Evolutionary conservation across 2,797 vertebrate genomes (phyloP), one percentile per base, ranked within the genome.

Genomic region (Sternarchorhynchus goeldii): DNA sequence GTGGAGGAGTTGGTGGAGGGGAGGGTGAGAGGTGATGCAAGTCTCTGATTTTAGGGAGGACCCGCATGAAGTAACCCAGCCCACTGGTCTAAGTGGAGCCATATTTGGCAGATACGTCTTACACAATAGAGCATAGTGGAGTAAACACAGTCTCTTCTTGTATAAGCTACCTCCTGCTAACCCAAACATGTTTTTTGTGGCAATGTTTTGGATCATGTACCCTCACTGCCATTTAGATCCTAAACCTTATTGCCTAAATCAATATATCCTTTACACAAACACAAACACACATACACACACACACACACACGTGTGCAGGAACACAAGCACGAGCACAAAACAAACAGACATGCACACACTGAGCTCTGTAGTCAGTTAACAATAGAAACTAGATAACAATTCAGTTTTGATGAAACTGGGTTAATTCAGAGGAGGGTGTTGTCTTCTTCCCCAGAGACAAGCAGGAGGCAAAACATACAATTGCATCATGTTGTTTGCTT

Each of bases 181-280:
- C 60, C 71, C 75, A 75, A 80, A 80, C 72, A 80, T 69, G 72
- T 80, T 80, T 80, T 63, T 50, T 75, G 20, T 3, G 0, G 71
- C 75, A 58, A 80, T 56, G 63, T 69, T 79, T 79, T 79, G 39
- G 74, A 56, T 74, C 63, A 21, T 1, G 0, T 41, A 45, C 36
- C 72, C 62, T 80, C 68, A 59, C 66, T 67, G 36, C 0, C 50
- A 39, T 20, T 73, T 79, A 36, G 25, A 75, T 75, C 21, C 50
- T 63, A 12, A 10, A 50, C 10, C 2, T 50, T 50, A 1, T 50
- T 50, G 45, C 14, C 45, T 36, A 36, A 7, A 36, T 36, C 34
- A 25, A 4, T 14, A 50, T 50, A 2, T 50, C 45, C 45, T 50
- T 8, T 45, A 25, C 25, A 25, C 25, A 25, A 25, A 25, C 25